A percentile compares a stretch with the other conserved stretches of the same genome.
These are phyloP conservation scores for Stomorhina lunata DNA, from an alignment of 2,888 invertebrate species.

Conservation along the genomic window DNA sequence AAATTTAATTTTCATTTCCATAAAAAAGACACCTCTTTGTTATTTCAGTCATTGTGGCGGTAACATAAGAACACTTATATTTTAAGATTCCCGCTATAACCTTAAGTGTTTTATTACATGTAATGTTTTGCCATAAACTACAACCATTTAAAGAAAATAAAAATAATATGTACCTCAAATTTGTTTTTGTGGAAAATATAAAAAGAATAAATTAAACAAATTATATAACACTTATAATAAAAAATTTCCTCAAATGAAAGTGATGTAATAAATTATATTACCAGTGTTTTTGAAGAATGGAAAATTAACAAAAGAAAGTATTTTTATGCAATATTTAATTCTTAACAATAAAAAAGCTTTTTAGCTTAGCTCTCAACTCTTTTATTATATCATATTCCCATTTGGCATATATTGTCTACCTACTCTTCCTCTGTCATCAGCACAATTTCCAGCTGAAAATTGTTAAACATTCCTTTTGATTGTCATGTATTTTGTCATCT, in stretches of 20 bases:
- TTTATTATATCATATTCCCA: not conserved
- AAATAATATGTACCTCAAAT: not conserved
- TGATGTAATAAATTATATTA: not conserved
- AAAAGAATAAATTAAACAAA: no score
- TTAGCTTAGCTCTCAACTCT: no score
- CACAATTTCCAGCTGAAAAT: no score
- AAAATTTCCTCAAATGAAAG: not conserved
- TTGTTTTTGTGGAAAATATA: not conserved
- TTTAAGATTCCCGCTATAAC: not conserved
- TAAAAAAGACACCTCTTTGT: slow-evolving; percentile 13
- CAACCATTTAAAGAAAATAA: not conserved
- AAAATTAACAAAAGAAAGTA: not conserved
- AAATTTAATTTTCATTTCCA: slow-evolving; percentile 58
- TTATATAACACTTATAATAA: not conserved
- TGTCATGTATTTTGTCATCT: no score
- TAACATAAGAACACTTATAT: not conserved
- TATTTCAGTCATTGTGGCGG: slow-evolving; percentile 2
- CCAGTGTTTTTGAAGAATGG: not conserved
- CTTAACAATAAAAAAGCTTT: no score
- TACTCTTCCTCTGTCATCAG: no score
- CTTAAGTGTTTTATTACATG: not conserved
- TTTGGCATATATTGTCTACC: no score
- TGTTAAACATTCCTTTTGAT: no score
- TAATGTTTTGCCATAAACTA: not conserved
- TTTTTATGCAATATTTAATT: not conserved